These are phyloP conservation scores for Drosophila kepulauana DNA, from an alignment of 1,140 invertebrate species.

Conservation along the genomic window DNA sequence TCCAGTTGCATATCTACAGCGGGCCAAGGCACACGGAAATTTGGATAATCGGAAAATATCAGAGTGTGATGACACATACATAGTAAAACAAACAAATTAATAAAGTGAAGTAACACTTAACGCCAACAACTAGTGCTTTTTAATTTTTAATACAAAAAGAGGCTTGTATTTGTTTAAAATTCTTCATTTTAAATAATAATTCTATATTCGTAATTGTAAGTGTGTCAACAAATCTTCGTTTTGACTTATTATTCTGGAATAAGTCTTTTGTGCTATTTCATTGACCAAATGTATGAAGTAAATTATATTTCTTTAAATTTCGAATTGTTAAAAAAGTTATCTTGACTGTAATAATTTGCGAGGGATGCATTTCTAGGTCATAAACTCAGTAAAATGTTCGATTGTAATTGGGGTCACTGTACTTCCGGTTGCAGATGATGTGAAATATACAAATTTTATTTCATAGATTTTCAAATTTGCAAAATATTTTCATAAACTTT, in stretches of 20 bases:
- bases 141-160: neutral
- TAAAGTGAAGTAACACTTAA: conserved; percentile 9
- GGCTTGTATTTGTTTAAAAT: neutral
- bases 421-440: neutral
- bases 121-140: neutral
- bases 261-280: too few species aligned
- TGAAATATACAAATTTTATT: neutral
- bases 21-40: conserved; percentile 67
- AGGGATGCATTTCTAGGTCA: conserved; percentile 2
- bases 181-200: neutral
- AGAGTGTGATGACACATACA: conserved; percentile 33
- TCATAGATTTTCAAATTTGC: neutral
- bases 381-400: neutral
- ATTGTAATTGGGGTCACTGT: conserved; percentile 4
- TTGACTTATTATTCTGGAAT: too few species aligned
- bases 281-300: neutral
- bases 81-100: conserved; percentile 16
- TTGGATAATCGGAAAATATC: conserved; percentile 52
- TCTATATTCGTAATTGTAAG: neutral
- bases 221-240: neutral
- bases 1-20: conserved; percentile 77
- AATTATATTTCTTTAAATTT: neutral
- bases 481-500: neutral
- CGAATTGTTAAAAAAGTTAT: neutral
- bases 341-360: neutral